Base-by-base conservation (phyloP, 2,797 vertebrate genomes). In the Strix occidentalis region DNA sequence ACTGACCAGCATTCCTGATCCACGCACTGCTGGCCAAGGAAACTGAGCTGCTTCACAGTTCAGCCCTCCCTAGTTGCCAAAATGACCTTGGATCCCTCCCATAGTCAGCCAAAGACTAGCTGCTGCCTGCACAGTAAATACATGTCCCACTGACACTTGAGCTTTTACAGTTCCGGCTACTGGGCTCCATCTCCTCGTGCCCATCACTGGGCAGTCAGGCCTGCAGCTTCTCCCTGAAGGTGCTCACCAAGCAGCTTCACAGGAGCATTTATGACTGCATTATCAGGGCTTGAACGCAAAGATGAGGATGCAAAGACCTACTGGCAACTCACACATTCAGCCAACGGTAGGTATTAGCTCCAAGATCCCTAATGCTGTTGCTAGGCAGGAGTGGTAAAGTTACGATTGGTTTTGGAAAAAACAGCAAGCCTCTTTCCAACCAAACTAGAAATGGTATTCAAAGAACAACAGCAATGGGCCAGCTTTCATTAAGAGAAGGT, bases 321-420 rank as follows among this genome's bases (percentile, higher is more conserved):
- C 28, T 60, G 69, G 63, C 53, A 92, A 21, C 20, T 37, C 65
- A 13, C 3, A 20, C 11, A 10, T 39, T 88, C 56, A 92, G 86
- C 45, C 75, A 86, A 26, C 0, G 5, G 48, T 37, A 68, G 53
- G 69, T 21, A 75, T 85, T 78, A 75, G 41, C 43, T 68, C 37
- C 43, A 53, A 77, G n/a, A 65, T 33, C 29, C 43, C 65, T 58
- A 75, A 74, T 51, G 60, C 57, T 4, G 74, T 96, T 94, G 93
- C 93, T 93, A 96, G 72, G 90, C 85, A 89, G 37, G 56, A 68
- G 41, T 31, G 37, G 43, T 54, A 84, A 95, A 75, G 54, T 72
- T 78, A 61, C 82, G 35, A 89, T 19, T 65, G 76, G 76, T 84
- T 93, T 96, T 94, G 93, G 93, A 95, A 97, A 94, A 93, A 93